phyloP scores from a whole-genome alignment of 1,140 invertebrate genomes.

The Melipona quadrifasciata region DNA sequence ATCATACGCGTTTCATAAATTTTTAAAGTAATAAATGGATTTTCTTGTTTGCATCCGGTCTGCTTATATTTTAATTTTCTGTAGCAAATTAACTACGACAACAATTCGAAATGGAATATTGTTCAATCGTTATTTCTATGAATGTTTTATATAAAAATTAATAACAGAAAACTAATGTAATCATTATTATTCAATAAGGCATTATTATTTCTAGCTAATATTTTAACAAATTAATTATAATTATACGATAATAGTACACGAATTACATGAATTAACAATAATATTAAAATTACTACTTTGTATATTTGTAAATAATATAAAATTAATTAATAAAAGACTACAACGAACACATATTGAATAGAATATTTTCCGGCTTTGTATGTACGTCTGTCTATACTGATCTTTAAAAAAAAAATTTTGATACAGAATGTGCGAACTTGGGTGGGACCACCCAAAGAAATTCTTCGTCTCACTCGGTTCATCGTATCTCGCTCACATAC shows the following conservation, averaged over 20 bases:
- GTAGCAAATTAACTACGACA: background rate
- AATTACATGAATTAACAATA: no score
- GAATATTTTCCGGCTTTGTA: no score
- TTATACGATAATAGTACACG: no score
- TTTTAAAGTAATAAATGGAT: background rate
- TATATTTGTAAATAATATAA: no score
- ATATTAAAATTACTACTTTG: no score
- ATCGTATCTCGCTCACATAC: no score
- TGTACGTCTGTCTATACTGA: background rate
- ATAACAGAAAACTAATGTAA: background rate
- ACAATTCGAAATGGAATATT: background rate
- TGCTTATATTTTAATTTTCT: background rate
- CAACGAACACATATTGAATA: no score
- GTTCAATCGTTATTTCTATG: background rate
- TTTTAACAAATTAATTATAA: no score
- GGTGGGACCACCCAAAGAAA: constrained; percentile 15
- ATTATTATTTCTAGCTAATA: no score
- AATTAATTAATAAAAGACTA: no score
- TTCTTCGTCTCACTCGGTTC: no score
- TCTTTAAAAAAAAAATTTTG: background rate
- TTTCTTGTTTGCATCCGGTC: background rate
- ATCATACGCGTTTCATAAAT: background rate
- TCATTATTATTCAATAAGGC: no score
- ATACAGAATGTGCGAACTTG: background rate
- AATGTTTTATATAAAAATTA: background rate